phyloP scores from a whole-genome alignment of 2,113 vertebrate genomes.

The Rhipidura dahli region DNA sequence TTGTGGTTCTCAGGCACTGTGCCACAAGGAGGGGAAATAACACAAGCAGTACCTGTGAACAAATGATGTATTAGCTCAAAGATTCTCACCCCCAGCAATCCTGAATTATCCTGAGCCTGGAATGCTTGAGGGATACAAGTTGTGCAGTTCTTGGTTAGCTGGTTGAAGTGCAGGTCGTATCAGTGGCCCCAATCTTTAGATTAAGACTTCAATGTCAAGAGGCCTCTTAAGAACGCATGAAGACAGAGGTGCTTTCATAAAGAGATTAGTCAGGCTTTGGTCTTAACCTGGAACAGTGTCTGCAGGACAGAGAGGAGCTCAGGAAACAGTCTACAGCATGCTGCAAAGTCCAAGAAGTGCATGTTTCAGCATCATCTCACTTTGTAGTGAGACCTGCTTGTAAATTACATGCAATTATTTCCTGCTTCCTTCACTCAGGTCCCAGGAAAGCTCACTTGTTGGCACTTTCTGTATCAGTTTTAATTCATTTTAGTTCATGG shows the following conservation, averaged over 20 bases:
- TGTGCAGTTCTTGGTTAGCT: not conserved
- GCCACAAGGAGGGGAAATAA: not conserved
- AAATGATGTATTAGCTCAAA: not conserved
- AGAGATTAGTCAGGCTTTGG: slow-evolving; percentile 48
- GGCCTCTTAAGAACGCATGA: not conserved
- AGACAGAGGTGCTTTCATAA: slow-evolving; percentile 7
- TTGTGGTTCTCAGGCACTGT: not conserved
- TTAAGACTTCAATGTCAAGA: not conserved
- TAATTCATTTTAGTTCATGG: not conserved
- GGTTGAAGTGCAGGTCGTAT: not conserved
- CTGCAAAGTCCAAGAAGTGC: not conserved
- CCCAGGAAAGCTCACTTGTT: not conserved
- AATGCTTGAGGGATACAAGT: not conserved
- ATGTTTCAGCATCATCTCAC: not conserved
- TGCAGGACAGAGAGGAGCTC: not conserved
- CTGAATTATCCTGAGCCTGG: not conserved
- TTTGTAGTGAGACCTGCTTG: not conserved
- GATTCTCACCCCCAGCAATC: not conserved
- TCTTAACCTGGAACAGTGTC: slow-evolving; percentile 32
- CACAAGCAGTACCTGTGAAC: not conserved
- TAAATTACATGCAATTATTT: not conserved
- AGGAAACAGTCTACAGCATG: not conserved
- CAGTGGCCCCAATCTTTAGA: slow-evolving; percentile 39
- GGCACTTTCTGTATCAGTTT: not conserved
- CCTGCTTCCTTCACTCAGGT: not conserved